These are phyloP conservation scores for Pardosa pseudoannulata DNA, from an alignment of 2,888 invertebrate species.

Conservation along the genomic window DNA sequence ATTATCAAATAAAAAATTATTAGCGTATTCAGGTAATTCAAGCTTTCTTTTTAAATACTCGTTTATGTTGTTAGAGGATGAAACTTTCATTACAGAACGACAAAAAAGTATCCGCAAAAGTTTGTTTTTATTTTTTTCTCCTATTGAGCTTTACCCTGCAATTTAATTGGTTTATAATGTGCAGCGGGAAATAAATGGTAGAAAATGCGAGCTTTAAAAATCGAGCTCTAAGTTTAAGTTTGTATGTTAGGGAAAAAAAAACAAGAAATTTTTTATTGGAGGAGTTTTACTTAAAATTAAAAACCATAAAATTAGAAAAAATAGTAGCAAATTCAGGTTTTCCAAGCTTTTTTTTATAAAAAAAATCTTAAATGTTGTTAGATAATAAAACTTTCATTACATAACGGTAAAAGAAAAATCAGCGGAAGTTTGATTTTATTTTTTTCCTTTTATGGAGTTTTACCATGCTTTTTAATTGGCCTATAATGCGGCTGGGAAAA, in stretches of 20 bases:
- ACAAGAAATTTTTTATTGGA: too few relatives aligned
- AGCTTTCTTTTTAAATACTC: too few relatives aligned
- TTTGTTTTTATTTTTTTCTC: background rate
- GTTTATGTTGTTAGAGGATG: too few relatives aligned
- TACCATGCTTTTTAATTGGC: constrained; percentile 33
- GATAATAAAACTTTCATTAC: too few relatives aligned
- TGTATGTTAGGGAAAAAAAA: background rate
- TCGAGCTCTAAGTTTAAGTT: background rate
- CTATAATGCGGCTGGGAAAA: background rate
- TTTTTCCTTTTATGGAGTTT: background rate
- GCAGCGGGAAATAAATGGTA: background rate
- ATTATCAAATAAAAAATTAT: too few relatives aligned
- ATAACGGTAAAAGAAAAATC: constrained; percentile 19
- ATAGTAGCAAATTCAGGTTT: too few relatives aligned
- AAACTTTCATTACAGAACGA: too few relatives aligned
- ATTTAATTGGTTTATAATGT: constrained; percentile 25
- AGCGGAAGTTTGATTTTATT: background rate
- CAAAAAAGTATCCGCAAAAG: constrained; percentile 12
- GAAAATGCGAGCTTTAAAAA: background rate
- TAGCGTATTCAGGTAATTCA: too few relatives aligned
- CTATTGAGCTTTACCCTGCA: constrained; percentile 1
- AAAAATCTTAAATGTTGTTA: too few relatives aligned
- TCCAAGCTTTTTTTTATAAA: too few relatives aligned
- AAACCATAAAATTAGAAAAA: too few relatives aligned
- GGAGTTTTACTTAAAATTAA: too few relatives aligned